Conservation (phyloP, 1,140 invertebrate species). For the Drosophila simulans region DNA sequence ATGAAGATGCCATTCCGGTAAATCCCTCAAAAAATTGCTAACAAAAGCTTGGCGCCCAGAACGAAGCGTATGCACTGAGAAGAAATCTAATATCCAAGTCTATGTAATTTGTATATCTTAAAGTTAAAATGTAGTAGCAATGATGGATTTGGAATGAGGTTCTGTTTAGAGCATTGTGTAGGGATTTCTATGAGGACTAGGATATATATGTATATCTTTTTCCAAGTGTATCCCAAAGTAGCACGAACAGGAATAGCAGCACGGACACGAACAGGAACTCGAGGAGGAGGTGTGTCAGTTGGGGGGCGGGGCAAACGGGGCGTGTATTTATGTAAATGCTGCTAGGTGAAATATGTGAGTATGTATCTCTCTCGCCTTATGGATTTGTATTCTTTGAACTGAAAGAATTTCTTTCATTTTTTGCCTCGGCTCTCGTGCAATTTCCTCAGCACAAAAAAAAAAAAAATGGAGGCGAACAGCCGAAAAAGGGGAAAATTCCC, state of each 20-base stretch:
- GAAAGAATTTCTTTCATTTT: constrained; percentile 61
- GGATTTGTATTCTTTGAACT: constrained; percentile 56
- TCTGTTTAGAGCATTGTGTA: no score
- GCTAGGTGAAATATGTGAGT: constrained; percentile 39
- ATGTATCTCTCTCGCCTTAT: constrained; percentile 52
- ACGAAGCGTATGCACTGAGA: constrained; percentile 2
- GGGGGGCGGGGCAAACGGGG: constrained; percentile 12
- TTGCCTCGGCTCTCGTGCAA: constrained; percentile 30
- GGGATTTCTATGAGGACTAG: no score
- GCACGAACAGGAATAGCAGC: constrained; percentile 34
- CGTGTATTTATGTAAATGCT: constrained; percentile 48
- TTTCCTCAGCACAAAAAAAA: constrained; percentile 37
- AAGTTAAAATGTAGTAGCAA: no score
- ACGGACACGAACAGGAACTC: constrained; percentile 26
- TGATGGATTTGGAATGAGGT: no score
- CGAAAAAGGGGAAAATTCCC: constrained; percentile 33
- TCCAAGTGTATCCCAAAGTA: constrained; percentile 24
- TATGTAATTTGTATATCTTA: no score
- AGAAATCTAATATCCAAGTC: background rate
- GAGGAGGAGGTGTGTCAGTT: background rate
- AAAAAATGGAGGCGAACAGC: constrained; percentile 1
- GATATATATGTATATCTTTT: no score
- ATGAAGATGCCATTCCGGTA: constrained; percentile 51
- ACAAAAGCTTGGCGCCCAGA: constrained; percentile 31
- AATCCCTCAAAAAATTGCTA: constrained; percentile 49